Conservation (phyloP, 92 coral and sea anemone genomes). For the Siderastrea radians region DNA sequence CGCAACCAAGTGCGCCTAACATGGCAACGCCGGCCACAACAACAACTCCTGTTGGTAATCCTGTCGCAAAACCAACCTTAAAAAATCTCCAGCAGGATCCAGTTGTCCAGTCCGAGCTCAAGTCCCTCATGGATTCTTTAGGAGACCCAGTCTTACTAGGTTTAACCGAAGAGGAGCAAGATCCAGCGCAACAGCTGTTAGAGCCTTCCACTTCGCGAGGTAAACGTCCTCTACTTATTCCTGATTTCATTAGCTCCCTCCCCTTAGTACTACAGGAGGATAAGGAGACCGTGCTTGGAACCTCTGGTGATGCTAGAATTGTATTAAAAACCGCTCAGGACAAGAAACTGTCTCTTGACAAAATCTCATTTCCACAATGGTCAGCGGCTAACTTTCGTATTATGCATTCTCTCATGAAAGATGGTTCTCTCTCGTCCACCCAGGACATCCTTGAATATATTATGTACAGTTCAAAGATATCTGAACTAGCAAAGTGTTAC, state of each 20-base stretch:
- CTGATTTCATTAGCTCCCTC: conserved; percentile 18
- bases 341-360: conserved; percentile 17
- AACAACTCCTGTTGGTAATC: background rate
- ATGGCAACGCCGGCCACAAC: background rate
- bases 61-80: conserved; percentile 5
- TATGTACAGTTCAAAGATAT: conserved; percentile 9
- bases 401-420: conserved; percentile 13
- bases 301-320: conserved; percentile 2
- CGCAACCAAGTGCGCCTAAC: background rate
- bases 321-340: conserved; percentile 26
- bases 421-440: background rate
- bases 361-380: conserved; percentile 33
- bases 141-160: conserved; percentile 20
- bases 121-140: conserved; percentile 1
- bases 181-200: background rate
- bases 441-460: background rate
- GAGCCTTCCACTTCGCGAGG: background rate
- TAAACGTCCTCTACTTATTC: conserved; percentile 1
- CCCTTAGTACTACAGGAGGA: conserved; percentile 15
- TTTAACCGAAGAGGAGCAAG: conserved; percentile 14
- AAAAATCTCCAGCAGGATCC: conserved; percentile 27
- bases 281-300: conserved; percentile 29
- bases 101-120: background rate
- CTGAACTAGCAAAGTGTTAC: conserved; percentile 18
- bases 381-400: conserved; percentile 28